Evolutionary conservation across 2,888 invertebrate genomes (phyloP).

Genomic region (Helobdella robusta): DNA sequence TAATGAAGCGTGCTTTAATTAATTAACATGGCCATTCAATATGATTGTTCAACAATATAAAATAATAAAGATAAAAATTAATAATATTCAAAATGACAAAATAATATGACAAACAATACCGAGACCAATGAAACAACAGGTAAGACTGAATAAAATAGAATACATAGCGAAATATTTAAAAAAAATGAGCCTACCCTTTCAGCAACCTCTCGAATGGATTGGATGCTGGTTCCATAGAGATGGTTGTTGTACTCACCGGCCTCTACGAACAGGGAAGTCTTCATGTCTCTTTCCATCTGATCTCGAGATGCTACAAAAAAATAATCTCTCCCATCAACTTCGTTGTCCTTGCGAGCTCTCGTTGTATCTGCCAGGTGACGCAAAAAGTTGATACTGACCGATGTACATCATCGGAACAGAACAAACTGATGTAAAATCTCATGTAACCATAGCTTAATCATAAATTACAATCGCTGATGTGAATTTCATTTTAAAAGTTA

Average conservation of each 20-base stretch:
- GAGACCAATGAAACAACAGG: no score
- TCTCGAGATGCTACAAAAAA: conserved; percentile 87
- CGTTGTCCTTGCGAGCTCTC: conserved; percentile 85
- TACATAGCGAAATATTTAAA: background rate
- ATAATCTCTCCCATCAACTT: conserved; percentile 94
- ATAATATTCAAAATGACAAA: no score
- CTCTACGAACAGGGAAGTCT: conserved; percentile 14
- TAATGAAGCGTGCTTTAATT: background rate
- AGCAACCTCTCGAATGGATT: conserved; percentile 24
- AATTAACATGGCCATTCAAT: background rate
- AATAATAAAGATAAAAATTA: no score
- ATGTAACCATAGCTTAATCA: no score
- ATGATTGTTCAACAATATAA: no score
- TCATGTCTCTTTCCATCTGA: conserved; percentile 76
- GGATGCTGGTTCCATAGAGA: conserved; percentile 26
- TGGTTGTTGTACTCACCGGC: conserved; percentile 26
- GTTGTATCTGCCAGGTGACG: conserved; percentile 63
- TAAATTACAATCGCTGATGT: no score
- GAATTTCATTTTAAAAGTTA: no score
- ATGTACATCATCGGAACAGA: no score
- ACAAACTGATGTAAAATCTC: no score
- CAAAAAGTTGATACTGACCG: no score
- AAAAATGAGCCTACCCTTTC: conserved; percentile 21
- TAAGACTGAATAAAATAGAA: background rate
- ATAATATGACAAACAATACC: no score